These are phyloP conservation scores for Volucella inanis DNA, from an alignment of 2,888 invertebrate genomes.

Conservation along the genomic window DNA sequence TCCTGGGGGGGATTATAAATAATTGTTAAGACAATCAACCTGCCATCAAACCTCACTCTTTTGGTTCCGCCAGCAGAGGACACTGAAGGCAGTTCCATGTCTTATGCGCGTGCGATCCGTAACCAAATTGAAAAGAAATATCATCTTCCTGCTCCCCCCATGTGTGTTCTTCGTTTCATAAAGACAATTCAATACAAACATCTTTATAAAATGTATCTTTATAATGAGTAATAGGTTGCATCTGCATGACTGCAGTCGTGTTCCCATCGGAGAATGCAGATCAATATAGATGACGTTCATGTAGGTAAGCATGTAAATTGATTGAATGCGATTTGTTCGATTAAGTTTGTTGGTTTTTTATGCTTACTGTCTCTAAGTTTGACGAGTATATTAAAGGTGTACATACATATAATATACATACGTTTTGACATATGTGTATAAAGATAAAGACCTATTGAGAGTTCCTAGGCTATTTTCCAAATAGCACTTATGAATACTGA, in stretches of 20 bases:
- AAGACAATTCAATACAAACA: constrained; percentile 73
- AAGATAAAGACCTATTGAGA: no score
- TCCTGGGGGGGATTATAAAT: constrained; percentile 74
- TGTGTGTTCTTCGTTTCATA: constrained; percentile 27
- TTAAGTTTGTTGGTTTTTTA: constrained; percentile 30
- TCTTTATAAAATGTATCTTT: constrained; percentile 71
- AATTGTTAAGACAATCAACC: constrained; percentile 75
- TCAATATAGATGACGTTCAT: constrained; percentile 47
- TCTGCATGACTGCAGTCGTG: constrained; percentile 63
- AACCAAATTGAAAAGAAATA: constrained; percentile 70
- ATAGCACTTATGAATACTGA: no score
- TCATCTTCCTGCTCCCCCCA: constrained; percentile 16
- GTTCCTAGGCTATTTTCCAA: no score
- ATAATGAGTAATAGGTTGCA: constrained; percentile 73
- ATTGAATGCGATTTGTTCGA: constrained; percentile 61
- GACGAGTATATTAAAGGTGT: constrained; percentile 57
- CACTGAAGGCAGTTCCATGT: constrained; percentile 19
- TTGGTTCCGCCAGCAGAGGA: constrained; percentile 33
- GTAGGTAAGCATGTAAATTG: constrained; percentile 64
- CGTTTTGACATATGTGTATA: constrained; percentile 10
- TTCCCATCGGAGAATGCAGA: constrained; percentile 37
- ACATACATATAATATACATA: constrained; percentile 18
- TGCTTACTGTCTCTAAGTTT: constrained; percentile 25
- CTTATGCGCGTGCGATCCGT: constrained; percentile 65
- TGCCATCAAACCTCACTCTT: constrained; percentile 63